Base-by-base conservation (phyloP, 2,888 invertebrate genomes). In the Ferdinandea cuprea region DNA sequence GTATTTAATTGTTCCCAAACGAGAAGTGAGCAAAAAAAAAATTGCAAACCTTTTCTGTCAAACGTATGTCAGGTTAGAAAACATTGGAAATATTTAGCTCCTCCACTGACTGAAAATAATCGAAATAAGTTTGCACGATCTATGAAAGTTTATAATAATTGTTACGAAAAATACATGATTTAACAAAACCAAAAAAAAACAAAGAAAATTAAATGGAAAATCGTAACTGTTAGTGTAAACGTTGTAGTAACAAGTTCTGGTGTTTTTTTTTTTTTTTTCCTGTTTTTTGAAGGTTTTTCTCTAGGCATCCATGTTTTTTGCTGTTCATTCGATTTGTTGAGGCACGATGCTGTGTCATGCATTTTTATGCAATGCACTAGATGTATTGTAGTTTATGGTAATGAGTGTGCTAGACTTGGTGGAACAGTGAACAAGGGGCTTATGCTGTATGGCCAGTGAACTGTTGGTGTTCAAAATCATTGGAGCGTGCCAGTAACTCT, bases 281-380 rank as follows among this genome's bases (percentile, higher is more conserved):
- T 25, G n/a, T 37, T 37, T 6, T 61, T 65, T 73, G 66, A 74
- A 74, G 73, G 72, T 25, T 73, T 54, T 44, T 9, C 17, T 52
- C 25, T 28, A 56, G 56, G 32, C 71, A 19, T 25, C 13, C 37
- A 50, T 42, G 71, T 46, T 30, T 59, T n/a, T n/a, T n/a, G n/a
- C n/a, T 59, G 71, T 69, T 25, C 5, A 25, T 25, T 69, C 56
- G 74, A 74, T 80, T 81, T 77, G 76, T 69, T 65, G 65, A 68
- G 30, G 78, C 81, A 83, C 81, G 78, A 77, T 83, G 77, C 81
- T 83, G 66, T 78, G 77, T 83, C 81, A 83, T 83, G 81, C 81
- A 83, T 61, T 72, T 83, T 83, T 83, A 77, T 83, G 78, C 81
- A 83, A 83, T 54, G 48, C 28, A 46, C 52, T 59, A 19, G 59